Conservation (phyloP, 2,888 invertebrate genomes). For the Phorcus lineatus region DNA sequence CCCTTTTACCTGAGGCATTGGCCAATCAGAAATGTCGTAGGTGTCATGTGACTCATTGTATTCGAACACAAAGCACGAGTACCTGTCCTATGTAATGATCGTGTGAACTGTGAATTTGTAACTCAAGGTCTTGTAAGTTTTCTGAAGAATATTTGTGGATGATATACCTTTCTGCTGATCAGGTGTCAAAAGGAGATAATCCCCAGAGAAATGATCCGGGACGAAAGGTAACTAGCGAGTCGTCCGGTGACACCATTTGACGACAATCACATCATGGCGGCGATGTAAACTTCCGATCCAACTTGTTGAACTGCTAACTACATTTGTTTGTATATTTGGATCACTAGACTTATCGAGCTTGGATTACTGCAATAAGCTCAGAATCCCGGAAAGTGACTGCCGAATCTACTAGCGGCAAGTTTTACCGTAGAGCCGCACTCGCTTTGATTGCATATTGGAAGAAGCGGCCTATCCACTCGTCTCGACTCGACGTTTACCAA, state of each 20-base stretch:
- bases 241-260: constrained; percentile 1
- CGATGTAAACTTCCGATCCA: constrained; percentile 36
- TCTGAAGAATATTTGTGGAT: constrained; percentile 1
- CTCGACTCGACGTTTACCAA: too few species aligned
- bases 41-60: constrained; percentile 31
- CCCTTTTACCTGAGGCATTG: constrained; percentile 29
- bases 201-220: background rate
- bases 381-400: too few species aligned
- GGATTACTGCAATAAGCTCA: background rate
- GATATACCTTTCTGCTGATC: background rate
- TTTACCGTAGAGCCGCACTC: too few species aligned
- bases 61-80: constrained; percentile 40
- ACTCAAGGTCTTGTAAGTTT: background rate
- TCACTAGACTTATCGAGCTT: background rate
- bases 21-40: constrained; percentile 26
- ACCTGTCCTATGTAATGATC: constrained; percentile 2
- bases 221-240: background rate
- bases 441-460: too few species aligned
- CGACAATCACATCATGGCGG: constrained; percentile 27
- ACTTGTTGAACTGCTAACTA: background rate
- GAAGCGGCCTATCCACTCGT: too few species aligned
- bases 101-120: constrained; percentile 5
- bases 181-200: background rate
- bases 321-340: background rate
- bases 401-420: too few species aligned